Evolutionary conservation across 2,797 vertebrate genomes (phyloP), one percentile per base, ranked within the genome.

Genomic region (Danio tinwini): DNA sequence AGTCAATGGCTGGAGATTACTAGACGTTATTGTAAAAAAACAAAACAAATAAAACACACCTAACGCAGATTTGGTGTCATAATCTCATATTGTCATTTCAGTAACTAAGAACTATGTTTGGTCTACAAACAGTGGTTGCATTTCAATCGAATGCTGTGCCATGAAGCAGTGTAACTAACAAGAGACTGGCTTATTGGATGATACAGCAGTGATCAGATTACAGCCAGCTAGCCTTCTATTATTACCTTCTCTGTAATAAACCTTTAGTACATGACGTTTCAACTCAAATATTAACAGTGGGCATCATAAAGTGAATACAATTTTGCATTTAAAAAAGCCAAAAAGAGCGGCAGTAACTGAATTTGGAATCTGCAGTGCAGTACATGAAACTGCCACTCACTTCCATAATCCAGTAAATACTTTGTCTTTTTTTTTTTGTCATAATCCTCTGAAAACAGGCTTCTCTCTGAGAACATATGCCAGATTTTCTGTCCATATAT

Each of bases 1-100:
- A 56, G 85, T 49, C 45, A 85, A 81, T 69, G 68, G 86, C 88
- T 89, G 87, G 86, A 83, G 83, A 42, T 53, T 42, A 56, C 37
- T 7, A 62, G 58, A 52, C 47, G 50, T 12, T n/a, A 19, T 10
- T 59, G 45, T 39, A 45, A 53, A 68, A 55, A 55, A 56, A n/a
- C n/a, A n/a, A 5, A 64, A 29, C 29, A 29, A 29, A 29, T 1
- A 3, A 29, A 29, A 29, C 49, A 21, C 7, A 53, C 29, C 19
- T 39, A 64, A 39, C 21, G n/a, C 40, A 58, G 42, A 14, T 6
- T 74, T 74, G 13, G 13, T 37, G 14, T 59, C 45, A 39, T 40
- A 69, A 50, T 77, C 44, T 40, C 44, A 78, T 59, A 50, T 47
- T 65, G 50, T 76, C 16, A 67, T 39, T 47, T 45, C 21, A 65